A percentile compares a stretch with the other conserved stretches of the same genome.
Conservation (phyloP, 1,140 invertebrate species). For the Anastatus disparis region DNA sequence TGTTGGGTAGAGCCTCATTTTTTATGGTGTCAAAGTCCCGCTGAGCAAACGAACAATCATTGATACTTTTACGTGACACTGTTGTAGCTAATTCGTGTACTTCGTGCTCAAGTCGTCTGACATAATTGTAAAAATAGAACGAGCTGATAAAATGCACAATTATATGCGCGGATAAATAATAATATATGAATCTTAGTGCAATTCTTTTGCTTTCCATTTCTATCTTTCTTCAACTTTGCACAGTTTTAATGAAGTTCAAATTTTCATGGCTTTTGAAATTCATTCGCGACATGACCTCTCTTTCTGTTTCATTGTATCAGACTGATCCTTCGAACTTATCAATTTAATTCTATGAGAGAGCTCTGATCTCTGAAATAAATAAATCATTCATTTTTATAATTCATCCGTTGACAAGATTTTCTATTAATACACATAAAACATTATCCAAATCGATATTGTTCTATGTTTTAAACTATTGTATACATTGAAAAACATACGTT, state of each 20-base stretch:
- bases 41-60: background rate
- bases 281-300: conserved; percentile 14
- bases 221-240: background rate
- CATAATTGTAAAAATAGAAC: conserved; percentile 53
- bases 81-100: conserved; percentile 32
- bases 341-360: background rate
- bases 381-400: too few species aligned
- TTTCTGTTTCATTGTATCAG: background rate
- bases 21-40: background rate
- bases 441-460: too few species aligned
- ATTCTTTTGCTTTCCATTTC: conserved; percentile 44
- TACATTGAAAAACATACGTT: too few species aligned
- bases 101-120: conserved; percentile 50
- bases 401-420: too few species aligned
- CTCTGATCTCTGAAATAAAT: too few species aligned
- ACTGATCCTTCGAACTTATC: too few species aligned
- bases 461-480: too few species aligned
- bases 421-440: too few species aligned
- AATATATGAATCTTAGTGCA: conserved; percentile 53
- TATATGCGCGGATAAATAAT: conserved; percentile 53
- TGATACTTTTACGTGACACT: background rate
- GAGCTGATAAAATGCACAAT: conserved; percentile 53
- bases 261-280: background rate
- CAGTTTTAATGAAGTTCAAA: background rate
- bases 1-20: conserved; percentile 2